Conservation (phyloP, 1,140 invertebrate species). For the Nomia melanderi region DNA sequence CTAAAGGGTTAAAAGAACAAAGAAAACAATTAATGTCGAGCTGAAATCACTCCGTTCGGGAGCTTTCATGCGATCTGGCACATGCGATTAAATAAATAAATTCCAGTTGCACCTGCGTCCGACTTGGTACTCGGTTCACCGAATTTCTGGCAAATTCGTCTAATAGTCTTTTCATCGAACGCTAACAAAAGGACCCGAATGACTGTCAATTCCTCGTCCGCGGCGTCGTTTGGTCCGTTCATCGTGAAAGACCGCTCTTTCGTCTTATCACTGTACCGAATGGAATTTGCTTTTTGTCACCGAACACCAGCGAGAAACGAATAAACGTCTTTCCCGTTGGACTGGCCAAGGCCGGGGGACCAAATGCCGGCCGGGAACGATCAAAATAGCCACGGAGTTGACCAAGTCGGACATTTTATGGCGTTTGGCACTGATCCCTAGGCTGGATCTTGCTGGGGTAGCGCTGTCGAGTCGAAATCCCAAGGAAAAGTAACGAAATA, state of each 20-base stretch:
- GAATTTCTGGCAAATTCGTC: background rate
- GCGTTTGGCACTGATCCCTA: conserved; percentile 48
- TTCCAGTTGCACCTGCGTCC: conserved; percentile 36
- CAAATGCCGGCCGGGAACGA: background rate
- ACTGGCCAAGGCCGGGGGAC: conserved; percentile 7
- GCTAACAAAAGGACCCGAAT: too few relatives aligned
- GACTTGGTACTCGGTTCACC: background rate
- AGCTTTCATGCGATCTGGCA: conserved; percentile 41
- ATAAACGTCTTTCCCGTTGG: background rate
- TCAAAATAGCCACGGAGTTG: background rate
- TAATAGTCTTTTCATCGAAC: too few relatives aligned
- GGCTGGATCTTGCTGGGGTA: conserved; percentile 4
- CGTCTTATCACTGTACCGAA: too few relatives aligned
- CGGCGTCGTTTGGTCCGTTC: too few relatives aligned
- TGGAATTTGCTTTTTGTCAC: too few relatives aligned
- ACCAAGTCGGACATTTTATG: conserved; percentile 35
- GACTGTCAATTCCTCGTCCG: too few relatives aligned
- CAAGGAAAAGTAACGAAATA: background rate
- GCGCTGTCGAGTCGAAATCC: background rate
- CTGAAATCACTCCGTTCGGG: conserved; percentile 7
- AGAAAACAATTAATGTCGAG: conserved; percentile 28
- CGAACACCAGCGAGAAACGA: background rate
- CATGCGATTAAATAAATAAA: conserved; percentile 53
- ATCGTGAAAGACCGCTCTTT: too few relatives aligned
- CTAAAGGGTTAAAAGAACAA: conserved; percentile 1